Evolutionary conservation across 2,113 vertebrate species (phyloP).

Genomic region (Cervus canadensis): DNA sequence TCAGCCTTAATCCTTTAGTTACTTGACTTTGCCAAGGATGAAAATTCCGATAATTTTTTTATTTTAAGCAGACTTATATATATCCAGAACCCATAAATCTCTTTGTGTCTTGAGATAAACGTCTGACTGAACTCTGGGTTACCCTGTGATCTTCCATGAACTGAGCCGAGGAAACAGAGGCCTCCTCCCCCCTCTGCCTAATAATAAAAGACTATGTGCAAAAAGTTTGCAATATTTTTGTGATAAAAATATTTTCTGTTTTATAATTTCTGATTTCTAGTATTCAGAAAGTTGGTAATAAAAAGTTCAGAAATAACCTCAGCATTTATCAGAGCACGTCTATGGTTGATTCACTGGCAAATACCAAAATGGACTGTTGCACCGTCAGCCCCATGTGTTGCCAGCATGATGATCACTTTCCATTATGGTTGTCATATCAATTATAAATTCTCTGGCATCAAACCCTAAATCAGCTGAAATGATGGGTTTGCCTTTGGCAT

Average conservation of each 20-base stretch:
- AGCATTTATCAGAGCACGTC: neutral
- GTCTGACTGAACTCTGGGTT: conserved; percentile 69
- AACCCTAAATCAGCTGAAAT: conserved; percentile 63
- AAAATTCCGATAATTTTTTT: conserved; percentile 49
- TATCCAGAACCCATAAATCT: conserved; percentile 66
- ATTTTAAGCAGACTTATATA: conserved; percentile 57
- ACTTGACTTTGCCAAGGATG: conserved; percentile 63
- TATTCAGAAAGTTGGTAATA: neutral
- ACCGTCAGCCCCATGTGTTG: neutral
- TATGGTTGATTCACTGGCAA: neutral
- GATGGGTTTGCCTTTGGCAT: conserved; percentile 61
- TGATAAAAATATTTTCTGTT: neutral
- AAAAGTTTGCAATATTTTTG: neutral
- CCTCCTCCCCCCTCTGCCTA: neutral
- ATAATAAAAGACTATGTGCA: neutral
- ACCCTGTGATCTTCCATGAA: conserved; percentile 56
- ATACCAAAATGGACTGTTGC: neutral
- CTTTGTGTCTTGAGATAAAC: conserved; percentile 65
- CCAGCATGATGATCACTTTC: conserved; percentile 39
- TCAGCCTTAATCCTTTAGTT: conserved; percentile 65
- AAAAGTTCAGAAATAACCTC: neutral
- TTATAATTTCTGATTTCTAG: neutral
- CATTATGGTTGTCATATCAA: conserved; percentile 65
- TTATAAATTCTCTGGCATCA: conserved; percentile 66
- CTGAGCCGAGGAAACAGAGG: conserved; percentile 32